Conservation (phyloP, 2,888 invertebrate species). For the Pristionchus mayeri region DNA sequence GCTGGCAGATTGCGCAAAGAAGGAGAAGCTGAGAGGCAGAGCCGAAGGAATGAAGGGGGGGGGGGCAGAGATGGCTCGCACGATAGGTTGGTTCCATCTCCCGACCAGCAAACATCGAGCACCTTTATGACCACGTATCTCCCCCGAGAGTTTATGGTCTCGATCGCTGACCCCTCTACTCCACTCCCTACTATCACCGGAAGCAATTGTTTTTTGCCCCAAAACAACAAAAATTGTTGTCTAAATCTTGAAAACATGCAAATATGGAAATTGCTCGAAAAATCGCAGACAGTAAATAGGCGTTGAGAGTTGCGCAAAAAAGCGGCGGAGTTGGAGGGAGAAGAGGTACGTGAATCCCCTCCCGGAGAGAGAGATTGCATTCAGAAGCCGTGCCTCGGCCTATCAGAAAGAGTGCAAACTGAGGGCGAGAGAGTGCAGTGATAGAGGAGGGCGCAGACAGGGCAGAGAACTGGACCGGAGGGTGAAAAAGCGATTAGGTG, state of each 20-base stretch:
- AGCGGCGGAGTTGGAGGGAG: neutral
- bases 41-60: slow-evolving; percentile 15
- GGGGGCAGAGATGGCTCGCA: neutral
- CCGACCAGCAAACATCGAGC: neutral
- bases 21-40: slow-evolving; percentile 18
- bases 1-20: slow-evolving; percentile 34
- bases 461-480: slow-evolving; percentile 22
- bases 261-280: too few species aligned
- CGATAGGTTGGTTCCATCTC: neutral
- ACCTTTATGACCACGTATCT: slow-evolving; percentile 29
- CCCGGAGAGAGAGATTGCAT: neutral
- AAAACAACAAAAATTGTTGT: too few species aligned
- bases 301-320: too few species aligned
- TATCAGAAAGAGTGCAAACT: slow-evolving; percentile 38
- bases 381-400: slow-evolving; percentile 16
- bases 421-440: slow-evolving; percentile 17
- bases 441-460: slow-evolving; percentile 10
- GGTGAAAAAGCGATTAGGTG: slow-evolving; percentile 44
- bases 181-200: too few species aligned
- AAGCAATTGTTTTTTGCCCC: too few species aligned
- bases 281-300: too few species aligned
- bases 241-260: too few species aligned
- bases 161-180: too few species aligned
- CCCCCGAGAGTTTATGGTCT: slow-evolving; percentile 10
- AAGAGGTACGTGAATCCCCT: slow-evolving; percentile 22